Base-by-base conservation (phyloP, 1,140 invertebrate genomes). In the Scaptodrosophila lebanonensis region DNA sequence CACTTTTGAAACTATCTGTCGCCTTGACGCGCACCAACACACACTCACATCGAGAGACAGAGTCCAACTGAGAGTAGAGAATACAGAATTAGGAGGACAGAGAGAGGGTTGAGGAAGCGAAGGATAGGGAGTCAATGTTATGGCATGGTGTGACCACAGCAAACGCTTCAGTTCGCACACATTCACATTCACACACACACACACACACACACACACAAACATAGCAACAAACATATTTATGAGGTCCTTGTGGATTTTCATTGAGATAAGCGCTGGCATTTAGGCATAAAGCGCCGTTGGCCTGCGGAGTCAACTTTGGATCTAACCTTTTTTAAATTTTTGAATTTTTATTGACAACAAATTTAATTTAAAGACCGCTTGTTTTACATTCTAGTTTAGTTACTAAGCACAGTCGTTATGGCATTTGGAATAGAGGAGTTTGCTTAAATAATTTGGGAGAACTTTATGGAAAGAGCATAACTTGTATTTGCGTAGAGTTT, bases 1-100 rank as follows among this genome's bases (percentile, higher is more conserved):
- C 73, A 79, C 73, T 79, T 79, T 79, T 79, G 73, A 82, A 79
- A 79, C 73, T 79, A 79, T 79, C 75, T 82, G 77, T 65, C 68
- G 68, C 75, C 75, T 79, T 79, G 73, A 73, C 75, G 71, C 69
- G 72, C 45, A 57, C 68, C 70, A 38, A 60, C 42, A 35, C 33
- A 20, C 51, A 50, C 29, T 48, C 40, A 45, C 17, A 51, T 49
- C 17, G 18, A 38, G 22, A 30, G 1, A 17, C 11, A 35, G 16
- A 36, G n/a, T n/a, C n/a, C n/a, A n/a, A n/a, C 16, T 9, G 39
- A 29, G 1, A 38, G 11, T 17, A 4, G 27, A 7, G 39, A 2
- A 20, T 9, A 40, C n/a, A 13, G 6, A 35, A 16, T 25, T 7
- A 13, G 33, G 16, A 20, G 4, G 30, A 3, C 12, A 6, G 22